Evolutionary conservation across 2,113 vertebrate species (phyloP).

Genomic region (Carlito syrichta): DNA sequence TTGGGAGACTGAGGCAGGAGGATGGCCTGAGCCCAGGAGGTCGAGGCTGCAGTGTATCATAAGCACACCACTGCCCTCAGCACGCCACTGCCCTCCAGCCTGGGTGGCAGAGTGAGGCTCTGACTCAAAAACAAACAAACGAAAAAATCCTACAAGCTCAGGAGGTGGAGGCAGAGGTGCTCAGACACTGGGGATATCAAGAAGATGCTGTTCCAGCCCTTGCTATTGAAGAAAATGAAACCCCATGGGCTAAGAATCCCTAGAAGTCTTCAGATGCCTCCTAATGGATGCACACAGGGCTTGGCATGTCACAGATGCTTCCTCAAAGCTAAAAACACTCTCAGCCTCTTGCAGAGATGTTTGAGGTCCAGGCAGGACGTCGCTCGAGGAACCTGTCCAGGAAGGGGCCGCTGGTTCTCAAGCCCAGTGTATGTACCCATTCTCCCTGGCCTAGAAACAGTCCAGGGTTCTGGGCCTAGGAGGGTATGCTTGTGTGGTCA

Average conservation of each 20-base stretch:
- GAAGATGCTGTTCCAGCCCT: not conserved
- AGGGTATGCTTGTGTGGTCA: not conserved
- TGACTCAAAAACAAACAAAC: no score
- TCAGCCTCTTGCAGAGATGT: not conserved
- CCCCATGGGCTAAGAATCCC: not conserved
- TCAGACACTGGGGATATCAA: not conserved
- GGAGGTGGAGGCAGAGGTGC: not conserved
- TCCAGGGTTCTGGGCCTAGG: not conserved
- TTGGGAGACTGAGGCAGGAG: no score
- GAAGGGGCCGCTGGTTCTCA: not conserved
- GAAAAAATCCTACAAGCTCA: no score
- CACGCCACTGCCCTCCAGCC: no score
- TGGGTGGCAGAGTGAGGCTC: no score
- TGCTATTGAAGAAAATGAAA: not conserved
- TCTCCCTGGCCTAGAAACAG: not conserved
- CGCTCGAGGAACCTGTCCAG: not conserved
- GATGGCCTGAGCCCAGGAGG: no score
- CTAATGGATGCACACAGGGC: accelerated
- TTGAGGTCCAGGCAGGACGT: not conserved
- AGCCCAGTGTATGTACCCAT: not conserved
- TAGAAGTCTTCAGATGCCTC: not conserved
- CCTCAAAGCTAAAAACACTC: not conserved
- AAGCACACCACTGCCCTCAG: no score
- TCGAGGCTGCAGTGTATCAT: no score
- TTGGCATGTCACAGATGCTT: not conserved